Percentiles rank a stretch among this genome's conserved stretches.
Evolutionary conservation across 2,113 vertebrate genomes (phyloP).

Genomic region (Pica pica): DNA sequence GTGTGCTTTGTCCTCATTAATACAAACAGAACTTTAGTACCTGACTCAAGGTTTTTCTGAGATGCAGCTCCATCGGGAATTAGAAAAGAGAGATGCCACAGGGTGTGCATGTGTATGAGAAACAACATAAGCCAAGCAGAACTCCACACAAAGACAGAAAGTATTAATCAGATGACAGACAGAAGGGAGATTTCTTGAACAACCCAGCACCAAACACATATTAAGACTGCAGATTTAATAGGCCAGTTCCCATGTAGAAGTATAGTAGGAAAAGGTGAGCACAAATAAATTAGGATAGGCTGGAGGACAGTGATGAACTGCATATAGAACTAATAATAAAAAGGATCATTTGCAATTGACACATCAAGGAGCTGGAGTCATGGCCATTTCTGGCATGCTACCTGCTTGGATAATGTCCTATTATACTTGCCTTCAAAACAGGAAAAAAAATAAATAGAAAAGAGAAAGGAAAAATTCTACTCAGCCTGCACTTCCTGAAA

Average conservation of each 20-base stretch:
- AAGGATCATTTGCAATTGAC: background rate
- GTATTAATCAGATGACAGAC: background rate
- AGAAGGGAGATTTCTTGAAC: background rate
- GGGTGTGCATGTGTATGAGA: too few relatives aligned
- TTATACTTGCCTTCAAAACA: background rate
- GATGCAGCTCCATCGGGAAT: background rate
- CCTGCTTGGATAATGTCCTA: background rate
- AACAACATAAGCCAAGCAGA: background rate
- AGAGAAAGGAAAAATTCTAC: background rate
- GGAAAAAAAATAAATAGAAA: background rate
- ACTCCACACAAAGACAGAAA: background rate
- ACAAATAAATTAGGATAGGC: background rate
- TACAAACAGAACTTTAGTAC: background rate
- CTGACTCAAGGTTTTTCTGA: background rate
- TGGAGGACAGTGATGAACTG: background rate
- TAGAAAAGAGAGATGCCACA: background rate
- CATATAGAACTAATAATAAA: background rate
- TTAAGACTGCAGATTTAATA: background rate
- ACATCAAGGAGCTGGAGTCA: background rate
- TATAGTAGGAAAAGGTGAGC: background rate
- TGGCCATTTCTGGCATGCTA: background rate
- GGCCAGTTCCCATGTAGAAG: background rate
- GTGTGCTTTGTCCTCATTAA: background rate
- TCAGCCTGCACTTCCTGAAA: background rate
- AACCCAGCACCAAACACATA: background rate